A percentile compares a stretch with the other conserved stretches of the same genome.
Conservation (phyloP, 2,113 vertebrate species). For the Lucifuga dentata region DNA sequence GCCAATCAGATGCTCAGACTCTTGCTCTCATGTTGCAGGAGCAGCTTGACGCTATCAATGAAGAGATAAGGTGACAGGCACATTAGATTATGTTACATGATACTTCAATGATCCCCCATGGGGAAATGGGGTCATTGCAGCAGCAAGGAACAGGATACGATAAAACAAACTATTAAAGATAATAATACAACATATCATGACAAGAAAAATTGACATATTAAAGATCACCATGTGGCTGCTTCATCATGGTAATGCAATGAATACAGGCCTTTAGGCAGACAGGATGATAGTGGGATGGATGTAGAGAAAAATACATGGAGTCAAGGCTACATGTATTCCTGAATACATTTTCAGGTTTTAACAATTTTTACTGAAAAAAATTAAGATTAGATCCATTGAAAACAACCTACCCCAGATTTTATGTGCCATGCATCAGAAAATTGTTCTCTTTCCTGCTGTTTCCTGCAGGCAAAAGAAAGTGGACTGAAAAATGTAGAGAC, state of each 20-base stretch:
- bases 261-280: constrained; percentile 5
- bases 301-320: constrained; percentile 11
- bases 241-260: constrained; percentile 5
- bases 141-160: constrained; percentile 28
- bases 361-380: too few species aligned
- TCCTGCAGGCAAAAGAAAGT: too few species aligned
- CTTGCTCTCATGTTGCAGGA: constrained; percentile 97
- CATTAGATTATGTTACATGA: constrained; percentile 41
- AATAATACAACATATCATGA: constrained; percentile 20
- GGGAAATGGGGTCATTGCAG: constrained; percentile 28
- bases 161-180: constrained; percentile 28
- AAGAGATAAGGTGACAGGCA: constrained; percentile 91
- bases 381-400: too few species aligned
- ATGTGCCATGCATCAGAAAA: too few species aligned
- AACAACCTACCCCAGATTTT: too few species aligned
- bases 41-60: constrained; percentile 96
- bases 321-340: too few species aligned
- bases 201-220: constrained; percentile 14
- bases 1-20: constrained; percentile 95
- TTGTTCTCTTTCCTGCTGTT: too few species aligned
- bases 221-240: constrained; percentile 9
- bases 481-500: too few species aligned
- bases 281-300: constrained; percentile 15
- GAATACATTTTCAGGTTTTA: too few species aligned
- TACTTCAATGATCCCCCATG: constrained; percentile 38